These are phyloP conservation scores for Ibycter americanus DNA, from an alignment of 2,797 vertebrate species.

Conservation along the genomic window DNA sequence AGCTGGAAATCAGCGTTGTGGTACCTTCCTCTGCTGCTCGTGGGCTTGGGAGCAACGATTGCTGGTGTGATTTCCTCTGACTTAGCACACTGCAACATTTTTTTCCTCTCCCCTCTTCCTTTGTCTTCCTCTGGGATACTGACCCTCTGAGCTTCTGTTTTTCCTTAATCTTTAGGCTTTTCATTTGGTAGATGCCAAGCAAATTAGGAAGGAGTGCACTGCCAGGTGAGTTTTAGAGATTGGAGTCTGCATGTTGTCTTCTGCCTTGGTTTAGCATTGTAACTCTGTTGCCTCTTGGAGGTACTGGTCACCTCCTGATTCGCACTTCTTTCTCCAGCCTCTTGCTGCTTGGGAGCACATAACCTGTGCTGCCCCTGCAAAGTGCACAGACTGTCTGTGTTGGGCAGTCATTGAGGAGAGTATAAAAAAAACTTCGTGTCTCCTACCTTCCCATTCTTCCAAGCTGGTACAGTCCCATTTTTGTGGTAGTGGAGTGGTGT, in stretches of 20 bases:
- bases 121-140: neutral
- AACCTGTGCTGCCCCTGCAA: neutral
- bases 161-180: neutral
- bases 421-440: neutral
- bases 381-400: neutral
- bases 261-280: neutral
- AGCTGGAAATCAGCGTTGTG: neutral
- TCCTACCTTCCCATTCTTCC: neutral
- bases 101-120: neutral
- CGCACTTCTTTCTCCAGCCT: neutral
- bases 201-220: neutral
- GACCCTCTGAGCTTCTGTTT: neutral
- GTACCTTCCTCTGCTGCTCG: neutral
- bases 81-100: neutral
- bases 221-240: neutral
- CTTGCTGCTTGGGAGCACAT: fast-evolving
- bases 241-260: neutral
- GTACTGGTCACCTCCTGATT: neutral
- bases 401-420: neutral
- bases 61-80: neutral
- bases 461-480: neutral
- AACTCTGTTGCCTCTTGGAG: neutral
- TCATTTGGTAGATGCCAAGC: neutral
- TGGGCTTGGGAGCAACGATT: neutral
- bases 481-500: neutral